These are phyloP conservation scores for Meteorus sp. DNA, from an alignment of 1,140 invertebrate genomes.

Conservation along the genomic window DNA sequence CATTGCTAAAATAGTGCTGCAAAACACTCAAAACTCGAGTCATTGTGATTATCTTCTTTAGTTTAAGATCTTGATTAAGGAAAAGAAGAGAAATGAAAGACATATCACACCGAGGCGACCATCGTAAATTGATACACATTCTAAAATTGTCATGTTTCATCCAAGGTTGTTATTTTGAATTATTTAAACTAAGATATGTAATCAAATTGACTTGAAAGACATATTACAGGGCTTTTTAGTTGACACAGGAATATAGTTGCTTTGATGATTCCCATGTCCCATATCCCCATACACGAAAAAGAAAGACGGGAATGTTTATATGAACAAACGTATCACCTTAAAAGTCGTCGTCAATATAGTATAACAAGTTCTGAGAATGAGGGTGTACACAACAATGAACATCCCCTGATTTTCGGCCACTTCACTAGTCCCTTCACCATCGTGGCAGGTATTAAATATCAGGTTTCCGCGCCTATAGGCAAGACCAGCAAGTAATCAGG, in stretches of 20 bases:
- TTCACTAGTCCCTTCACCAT: neutral
- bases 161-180: neutral
- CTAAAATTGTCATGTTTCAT: neutral
- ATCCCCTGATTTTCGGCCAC: neutral
- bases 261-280: conserved; percentile 14
- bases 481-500: conserved; percentile 18
- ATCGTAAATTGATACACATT: neutral
- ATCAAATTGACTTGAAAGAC: conserved; percentile 8
- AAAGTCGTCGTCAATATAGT: neutral
- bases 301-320: neutral
- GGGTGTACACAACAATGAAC: neutral
- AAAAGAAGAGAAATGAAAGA: neutral
- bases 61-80: neutral
- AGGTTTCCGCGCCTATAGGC: conserved; percentile 27
- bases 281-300: neutral
- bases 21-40: conserved; percentile 37
- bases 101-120: conserved; percentile 25
- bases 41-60: conserved; percentile 31
- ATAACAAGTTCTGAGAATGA: too few species aligned
- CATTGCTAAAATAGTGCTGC: too few species aligned
- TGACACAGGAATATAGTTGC: conserved; percentile 2
- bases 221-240: conserved; percentile 17
- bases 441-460: conserved; percentile 14
- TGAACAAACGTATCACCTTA: neutral
- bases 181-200: conserved; percentile 9